Conservation (phyloP, 2,113 vertebrate genomes). For the Amblyornis subalaris region DNA sequence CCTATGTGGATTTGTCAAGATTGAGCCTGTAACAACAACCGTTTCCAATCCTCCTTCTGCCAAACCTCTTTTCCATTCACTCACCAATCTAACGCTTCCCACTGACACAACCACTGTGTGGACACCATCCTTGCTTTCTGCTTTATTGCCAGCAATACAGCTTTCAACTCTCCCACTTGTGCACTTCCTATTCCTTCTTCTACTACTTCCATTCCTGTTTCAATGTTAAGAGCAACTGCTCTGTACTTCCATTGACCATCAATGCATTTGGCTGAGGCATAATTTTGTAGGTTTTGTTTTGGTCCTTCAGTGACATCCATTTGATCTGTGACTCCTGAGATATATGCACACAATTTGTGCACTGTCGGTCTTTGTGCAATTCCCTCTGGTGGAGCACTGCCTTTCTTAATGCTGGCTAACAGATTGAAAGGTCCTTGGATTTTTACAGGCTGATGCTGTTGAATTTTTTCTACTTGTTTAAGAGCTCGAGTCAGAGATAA, state of each 20-base stretch:
- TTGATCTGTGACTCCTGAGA: no score
- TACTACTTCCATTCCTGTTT: neutral
- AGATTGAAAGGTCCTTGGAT: neutral
- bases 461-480: no score
- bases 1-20: neutral
- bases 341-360: no score
- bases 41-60: neutral
- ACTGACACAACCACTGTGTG: neutral
- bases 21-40: neutral
- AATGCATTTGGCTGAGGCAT: rapidly evolving
- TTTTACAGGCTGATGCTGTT: neutral
- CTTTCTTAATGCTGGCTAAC: neutral
- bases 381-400: neutral
- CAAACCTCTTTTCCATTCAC: neutral
- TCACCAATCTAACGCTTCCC: neutral
- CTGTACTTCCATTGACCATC: neutral
- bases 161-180: neutral
- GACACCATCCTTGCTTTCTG: neutral
- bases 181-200: neutral
- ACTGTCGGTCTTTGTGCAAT: no score
- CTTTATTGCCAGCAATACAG: neutral
- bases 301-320: neutral
- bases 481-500: no score
- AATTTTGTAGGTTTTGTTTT: neutral
- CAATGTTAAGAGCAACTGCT: neutral